A percentile compares a stretch with the other conserved stretches of the same genome.
These are phyloP conservation scores for Zosterops borbonicus DNA, from an alignment of 2,113 vertebrate genomes.

Conservation along the genomic window DNA sequence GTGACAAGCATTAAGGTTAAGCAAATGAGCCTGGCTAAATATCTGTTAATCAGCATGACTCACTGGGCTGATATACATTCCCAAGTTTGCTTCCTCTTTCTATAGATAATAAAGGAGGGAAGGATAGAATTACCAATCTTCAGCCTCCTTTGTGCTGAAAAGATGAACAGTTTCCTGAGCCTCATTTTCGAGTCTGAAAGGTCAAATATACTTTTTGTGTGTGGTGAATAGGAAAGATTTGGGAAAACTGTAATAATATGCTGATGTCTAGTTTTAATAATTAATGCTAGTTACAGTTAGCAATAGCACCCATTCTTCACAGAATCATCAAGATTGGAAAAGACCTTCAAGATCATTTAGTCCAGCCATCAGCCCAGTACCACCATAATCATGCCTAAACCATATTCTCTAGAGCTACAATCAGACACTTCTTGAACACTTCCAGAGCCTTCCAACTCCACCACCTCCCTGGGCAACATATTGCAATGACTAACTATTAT, in stretches of 20 bases:
- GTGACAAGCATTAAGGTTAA: constrained; percentile 16
- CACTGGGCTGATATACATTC: constrained; percentile 15
- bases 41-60: constrained; percentile 41
- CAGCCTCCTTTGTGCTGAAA: background rate
- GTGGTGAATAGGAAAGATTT: background rate
- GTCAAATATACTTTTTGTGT: background rate
- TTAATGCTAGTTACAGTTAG: background rate
- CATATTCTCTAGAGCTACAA: no score
- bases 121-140: background rate
- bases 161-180: background rate
- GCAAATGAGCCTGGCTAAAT: constrained; percentile 44
- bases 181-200: background rate
- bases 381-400: background rate
- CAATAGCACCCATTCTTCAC: background rate
- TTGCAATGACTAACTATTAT: background rate
- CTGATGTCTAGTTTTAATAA: background rate
- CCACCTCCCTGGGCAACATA: background rate
- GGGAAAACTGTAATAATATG: fast-evolving
- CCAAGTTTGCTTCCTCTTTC: constrained; percentile 6
- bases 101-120: background rate
- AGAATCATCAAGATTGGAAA: background rate
- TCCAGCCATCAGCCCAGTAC: background rate
- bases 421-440: background rate
- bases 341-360: background rate
- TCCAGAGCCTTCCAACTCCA: background rate